Evolutionary conservation across 2,113 vertebrate genomes (phyloP).

Genomic region (Myxocyprinus asiaticus): DNA sequence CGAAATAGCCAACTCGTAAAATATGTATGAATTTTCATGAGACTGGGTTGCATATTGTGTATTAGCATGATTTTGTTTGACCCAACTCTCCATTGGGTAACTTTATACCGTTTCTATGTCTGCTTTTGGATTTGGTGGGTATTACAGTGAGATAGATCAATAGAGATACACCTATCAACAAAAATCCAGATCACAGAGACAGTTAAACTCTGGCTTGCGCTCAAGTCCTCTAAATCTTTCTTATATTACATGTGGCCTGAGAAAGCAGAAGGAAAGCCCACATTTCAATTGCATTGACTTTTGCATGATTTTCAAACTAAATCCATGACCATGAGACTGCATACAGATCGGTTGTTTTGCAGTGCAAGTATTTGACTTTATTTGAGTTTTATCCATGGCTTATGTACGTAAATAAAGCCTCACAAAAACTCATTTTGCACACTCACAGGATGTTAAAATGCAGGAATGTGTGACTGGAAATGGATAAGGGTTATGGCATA

Average conservation of each 20-base stretch:
- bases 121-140: not conserved
- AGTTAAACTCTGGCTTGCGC: conserved; percentile 48
- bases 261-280: conserved; percentile 27
- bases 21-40: too few species aligned
- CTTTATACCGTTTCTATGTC: not conserved
- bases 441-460: too few species aligned
- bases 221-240: conserved; percentile 66
- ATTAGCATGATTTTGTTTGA: not conserved
- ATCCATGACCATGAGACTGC: not conserved
- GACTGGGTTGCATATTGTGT: too few species aligned
- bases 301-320: conserved; percentile 10
- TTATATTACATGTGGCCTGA: conserved; percentile 63
- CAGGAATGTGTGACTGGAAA: too few species aligned
- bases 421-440: not conserved
- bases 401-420: not conserved
- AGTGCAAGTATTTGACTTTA: not conserved
- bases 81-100: not conserved
- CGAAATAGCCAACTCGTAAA: too few species aligned
- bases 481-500: too few species aligned
- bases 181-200: conserved; percentile 51
- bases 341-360: not conserved
- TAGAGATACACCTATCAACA: conserved; percentile 57
- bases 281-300: conserved; percentile 19
- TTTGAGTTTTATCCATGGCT: conserved; percentile 25
- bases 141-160: conserved; percentile 48